Conservation (phyloP, 37 sponge, comb jelly and placozoan species). For the Oopsacas minuta region DNA sequence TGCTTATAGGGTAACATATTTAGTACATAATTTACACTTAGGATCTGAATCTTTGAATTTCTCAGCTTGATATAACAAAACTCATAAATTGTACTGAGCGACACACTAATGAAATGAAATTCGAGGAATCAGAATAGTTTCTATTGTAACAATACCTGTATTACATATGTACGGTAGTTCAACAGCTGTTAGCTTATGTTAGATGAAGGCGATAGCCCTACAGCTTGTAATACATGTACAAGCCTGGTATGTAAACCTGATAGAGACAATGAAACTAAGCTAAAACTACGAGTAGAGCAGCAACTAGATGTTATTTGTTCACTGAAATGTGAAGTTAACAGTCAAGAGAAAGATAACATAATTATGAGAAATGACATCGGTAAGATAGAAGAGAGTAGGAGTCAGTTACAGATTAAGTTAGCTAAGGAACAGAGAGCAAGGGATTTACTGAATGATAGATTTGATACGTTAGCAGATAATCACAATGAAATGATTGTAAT, state of each 20-base stretch:
- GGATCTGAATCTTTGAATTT: no score
- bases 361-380: background rate
- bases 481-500: background rate
- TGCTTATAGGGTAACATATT: no score
- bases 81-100: no score
- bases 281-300: background rate
- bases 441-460: background rate
- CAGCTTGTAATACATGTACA: background rate
- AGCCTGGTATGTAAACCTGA: background rate
- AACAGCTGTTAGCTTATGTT: background rate
- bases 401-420: background rate
- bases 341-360: background rate
- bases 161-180: no score
- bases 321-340: constrained; percentile 4
- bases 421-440: background rate
- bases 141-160: no score
- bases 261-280: background rate
- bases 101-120: no score
- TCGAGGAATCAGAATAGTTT: no score
- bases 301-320: background rate
- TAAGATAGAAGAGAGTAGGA: background rate
- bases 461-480: background rate
- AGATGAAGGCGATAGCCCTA: background rate
- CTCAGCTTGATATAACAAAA: no score
- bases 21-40: no score